A percentile compares a stretch with the other conserved stretches of the same genome.
These are phyloP conservation scores for Aphelenchoides fujianensis DNA, from an alignment of 1,140 invertebrate genomes.

Conservation along the genomic window DNA sequence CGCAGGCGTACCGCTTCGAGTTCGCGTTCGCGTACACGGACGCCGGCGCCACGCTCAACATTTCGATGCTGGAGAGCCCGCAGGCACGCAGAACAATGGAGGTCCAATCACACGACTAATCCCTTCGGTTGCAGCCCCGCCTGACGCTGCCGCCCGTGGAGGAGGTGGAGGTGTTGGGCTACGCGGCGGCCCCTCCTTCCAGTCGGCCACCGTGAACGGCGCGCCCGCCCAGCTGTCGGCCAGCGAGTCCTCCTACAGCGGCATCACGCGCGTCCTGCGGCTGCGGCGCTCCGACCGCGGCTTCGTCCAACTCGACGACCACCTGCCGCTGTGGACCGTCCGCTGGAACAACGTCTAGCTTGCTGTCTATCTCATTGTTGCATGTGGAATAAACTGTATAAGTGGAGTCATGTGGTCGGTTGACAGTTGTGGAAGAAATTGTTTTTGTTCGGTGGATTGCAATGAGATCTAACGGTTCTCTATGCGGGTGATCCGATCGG, in stretches of 20 bases:
- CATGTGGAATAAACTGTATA: no score
- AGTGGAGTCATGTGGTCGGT: no score
- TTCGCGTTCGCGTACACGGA: not conserved
- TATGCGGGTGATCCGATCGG: no score
- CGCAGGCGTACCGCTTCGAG: not conserved
- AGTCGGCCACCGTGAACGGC: conserved; percentile 1
- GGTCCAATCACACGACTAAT: no score
- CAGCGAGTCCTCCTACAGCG: not conserved
- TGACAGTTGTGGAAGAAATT: no score
- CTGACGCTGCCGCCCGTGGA: conserved; percentile 1
- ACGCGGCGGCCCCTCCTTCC: not conserved
- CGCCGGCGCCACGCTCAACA: not conserved
- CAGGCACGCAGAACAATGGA: no score
- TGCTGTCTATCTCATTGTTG: no score
- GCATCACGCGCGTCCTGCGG: not conserved
- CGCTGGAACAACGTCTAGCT: no score
- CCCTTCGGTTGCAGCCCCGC: not conserved
- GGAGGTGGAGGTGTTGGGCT: not conserved
- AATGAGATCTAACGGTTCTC: no score
- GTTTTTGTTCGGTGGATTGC: no score
- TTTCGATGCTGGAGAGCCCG: not conserved
- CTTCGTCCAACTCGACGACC: conserved; percentile 1
- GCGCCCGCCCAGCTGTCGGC: not conserved
- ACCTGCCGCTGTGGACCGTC: conserved; percentile 3
- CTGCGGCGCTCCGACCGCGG: not conserved